Percentiles rank a stretch among this genome's conserved stretches.
Evolutionary conservation across 1,140 invertebrate genomes (phyloP).

Genomic region (Drosophila mojavensis): DNA sequence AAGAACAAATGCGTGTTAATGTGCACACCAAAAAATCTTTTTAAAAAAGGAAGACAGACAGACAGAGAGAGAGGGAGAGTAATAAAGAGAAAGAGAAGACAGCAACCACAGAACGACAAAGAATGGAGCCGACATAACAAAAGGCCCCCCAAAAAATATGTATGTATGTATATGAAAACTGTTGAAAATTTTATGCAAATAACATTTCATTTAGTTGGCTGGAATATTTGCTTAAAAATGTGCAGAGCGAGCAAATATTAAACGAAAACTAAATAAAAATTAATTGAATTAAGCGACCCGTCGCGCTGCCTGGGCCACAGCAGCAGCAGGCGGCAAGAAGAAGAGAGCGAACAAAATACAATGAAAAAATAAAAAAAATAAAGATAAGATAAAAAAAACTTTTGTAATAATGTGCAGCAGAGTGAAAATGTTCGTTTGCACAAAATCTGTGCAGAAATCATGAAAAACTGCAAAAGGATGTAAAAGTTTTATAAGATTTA

Average conservation of each 20-base stretch:
- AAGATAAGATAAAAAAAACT: slow-evolving; percentile 39
- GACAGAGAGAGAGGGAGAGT: too few relatives aligned
- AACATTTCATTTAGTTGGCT: slow-evolving; percentile 77
- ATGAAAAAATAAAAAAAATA: slow-evolving; percentile 5
- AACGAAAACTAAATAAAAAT: slow-evolving; percentile 81
- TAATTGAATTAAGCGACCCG: slow-evolving; percentile 77
- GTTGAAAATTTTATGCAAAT: slow-evolving; percentile 78
- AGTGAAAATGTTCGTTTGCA: slow-evolving; percentile 45
- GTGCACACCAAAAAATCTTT: slow-evolving; percentile 35
- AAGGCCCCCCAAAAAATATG: slow-evolving; percentile 43
- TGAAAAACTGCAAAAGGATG: slow-evolving; percentile 62
- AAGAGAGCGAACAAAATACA: slow-evolving; percentile 23
- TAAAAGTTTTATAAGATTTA: slow-evolving; percentile 66
- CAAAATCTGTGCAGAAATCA: slow-evolving; percentile 42
- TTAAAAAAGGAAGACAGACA: not conserved
- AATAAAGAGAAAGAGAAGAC: not conserved
- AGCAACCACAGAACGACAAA: slow-evolving; percentile 7
- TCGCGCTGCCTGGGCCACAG: slow-evolving; percentile 33
- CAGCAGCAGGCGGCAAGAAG: not conserved
- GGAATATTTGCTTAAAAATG: slow-evolving; percentile 77
- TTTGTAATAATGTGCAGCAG: slow-evolving; percentile 64
- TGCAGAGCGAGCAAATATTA: slow-evolving; percentile 77
- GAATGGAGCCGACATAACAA: slow-evolving; percentile 42
- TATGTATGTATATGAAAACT: slow-evolving; percentile 28
- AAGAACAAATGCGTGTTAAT: slow-evolving; percentile 76